Percentiles rank a stretch among this genome's conserved stretches.
Conservation (phyloP, 2,113 vertebrate genomes). For the Myiagra hebetior region DNA sequence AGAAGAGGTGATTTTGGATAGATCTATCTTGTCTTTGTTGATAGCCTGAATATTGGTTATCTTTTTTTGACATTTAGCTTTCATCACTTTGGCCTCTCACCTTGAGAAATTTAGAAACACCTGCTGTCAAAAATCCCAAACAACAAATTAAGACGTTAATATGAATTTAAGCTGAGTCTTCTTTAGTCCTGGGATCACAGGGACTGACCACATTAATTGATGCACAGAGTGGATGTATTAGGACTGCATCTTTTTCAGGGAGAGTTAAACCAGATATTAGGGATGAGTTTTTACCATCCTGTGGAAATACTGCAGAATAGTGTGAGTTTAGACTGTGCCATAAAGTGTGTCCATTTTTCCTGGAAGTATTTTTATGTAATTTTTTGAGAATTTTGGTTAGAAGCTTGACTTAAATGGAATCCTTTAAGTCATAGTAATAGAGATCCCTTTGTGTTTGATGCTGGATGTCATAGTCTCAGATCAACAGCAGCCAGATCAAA, state of each 20-base stretch:
- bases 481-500: not conserved
- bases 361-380: not conserved
- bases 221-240: not conserved
- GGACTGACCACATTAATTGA: not conserved
- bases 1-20: not conserved
- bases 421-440: not conserved
- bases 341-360: not conserved
- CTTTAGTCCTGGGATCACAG: not conserved
- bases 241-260: not conserved
- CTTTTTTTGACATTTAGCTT: not conserved
- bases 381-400: not conserved
- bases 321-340: not conserved
- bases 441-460: not conserved
- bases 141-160: not conserved
- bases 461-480: not conserved
- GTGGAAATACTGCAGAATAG: not conserved
- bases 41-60: not conserved
- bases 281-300: not conserved
- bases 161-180: not conserved
- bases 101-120: not conserved
- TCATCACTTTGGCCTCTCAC: not conserved
- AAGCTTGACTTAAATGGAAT: not conserved
- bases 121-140: not conserved
- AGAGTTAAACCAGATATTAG: not conserved
- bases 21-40: not conserved